Conservation (phyloP, 1,140 invertebrate species). For the Caenorhabditis latens region DNA sequence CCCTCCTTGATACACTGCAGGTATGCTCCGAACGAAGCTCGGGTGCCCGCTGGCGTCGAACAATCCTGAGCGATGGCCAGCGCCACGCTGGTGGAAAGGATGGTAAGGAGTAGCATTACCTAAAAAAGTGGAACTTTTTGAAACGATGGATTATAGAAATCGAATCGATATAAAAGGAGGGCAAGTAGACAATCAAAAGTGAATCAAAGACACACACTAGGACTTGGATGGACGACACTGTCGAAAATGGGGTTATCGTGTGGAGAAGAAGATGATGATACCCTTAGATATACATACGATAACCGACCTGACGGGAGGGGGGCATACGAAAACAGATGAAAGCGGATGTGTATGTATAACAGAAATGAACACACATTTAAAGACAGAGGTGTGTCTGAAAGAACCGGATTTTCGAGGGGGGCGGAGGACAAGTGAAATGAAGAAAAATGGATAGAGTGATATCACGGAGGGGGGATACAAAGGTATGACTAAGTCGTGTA, state of each 20-base stretch:
- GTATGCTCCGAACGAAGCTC: conserved; percentile 72
- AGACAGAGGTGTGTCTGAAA: conserved; percentile 46
- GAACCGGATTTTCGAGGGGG: neutral
- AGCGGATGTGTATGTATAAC: conserved; percentile 33
- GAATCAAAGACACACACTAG: conserved; percentile 19
- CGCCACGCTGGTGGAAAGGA: neutral
- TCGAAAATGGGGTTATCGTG: conserved; percentile 47
- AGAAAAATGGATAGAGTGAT: conserved; percentile 5
- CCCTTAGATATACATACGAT: conserved; percentile 40
- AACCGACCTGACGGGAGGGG: neutral
- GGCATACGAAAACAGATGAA: conserved; percentile 47
- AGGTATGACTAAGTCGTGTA: conserved; percentile 41
- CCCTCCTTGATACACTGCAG: conserved; percentile 73
- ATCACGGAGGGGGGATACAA: neutral
- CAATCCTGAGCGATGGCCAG: conserved; percentile 55
- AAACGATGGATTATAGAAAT: neutral
- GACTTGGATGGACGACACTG: neutral
- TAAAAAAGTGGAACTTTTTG: neutral
- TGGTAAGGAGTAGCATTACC: conserved; percentile 39
- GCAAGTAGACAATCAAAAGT: neutral
- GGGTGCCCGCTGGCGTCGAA: conserved; percentile 47
- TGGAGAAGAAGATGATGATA: conserved; percentile 42
- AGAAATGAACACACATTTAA: conserved; percentile 30
- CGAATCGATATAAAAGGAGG: neutral
- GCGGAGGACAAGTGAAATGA: neutral